These are phyloP conservation scores for Sipha flava DNA, from an alignment of 1,140 invertebrate species.

Conservation along the genomic window DNA sequence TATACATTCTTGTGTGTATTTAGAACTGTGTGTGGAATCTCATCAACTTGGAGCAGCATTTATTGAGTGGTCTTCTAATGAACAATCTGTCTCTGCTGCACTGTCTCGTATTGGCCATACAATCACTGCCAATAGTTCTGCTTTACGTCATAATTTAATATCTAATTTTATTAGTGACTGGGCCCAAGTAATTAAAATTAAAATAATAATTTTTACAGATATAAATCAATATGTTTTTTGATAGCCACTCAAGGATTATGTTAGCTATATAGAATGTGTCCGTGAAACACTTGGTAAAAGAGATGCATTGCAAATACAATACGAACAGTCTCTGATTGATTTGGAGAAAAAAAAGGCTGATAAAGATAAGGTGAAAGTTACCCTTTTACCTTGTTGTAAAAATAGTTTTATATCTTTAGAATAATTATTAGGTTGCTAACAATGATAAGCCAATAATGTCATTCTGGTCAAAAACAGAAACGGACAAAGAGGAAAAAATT, in stretches of 20 bases:
- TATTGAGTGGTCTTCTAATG: slow-evolving; percentile 28
- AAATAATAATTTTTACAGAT: neutral
- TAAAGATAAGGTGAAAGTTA: slow-evolving; percentile 46
- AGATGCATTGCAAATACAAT: slow-evolving; percentile 60
- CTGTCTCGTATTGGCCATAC: slow-evolving; percentile 7
- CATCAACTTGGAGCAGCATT: slow-evolving; percentile 6
- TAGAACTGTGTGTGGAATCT: slow-evolving; percentile 23
- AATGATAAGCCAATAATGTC: slow-evolving; percentile 8
- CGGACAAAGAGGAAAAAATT: slow-evolving; percentile 47
- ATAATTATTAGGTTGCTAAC: neutral
- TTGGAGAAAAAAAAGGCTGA: slow-evolving; percentile 54
- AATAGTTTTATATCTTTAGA: neutral
- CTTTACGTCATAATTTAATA: neutral
- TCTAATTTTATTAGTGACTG: neutral
- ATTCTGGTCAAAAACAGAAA: slow-evolving; percentile 3
- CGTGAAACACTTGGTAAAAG: slow-evolving; percentile 58
- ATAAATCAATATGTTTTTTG: neutral
- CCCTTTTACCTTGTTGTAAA: neutral
- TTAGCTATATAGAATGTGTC: slow-evolving; percentile 58
- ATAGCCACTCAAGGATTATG: slow-evolving; percentile 59
- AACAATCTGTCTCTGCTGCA: slow-evolving; percentile 4
- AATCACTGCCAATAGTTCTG: neutral
- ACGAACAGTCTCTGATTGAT: slow-evolving; percentile 58
- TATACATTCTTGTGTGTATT: neutral
- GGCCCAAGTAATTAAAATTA: neutral